Conservation (phyloP, 2,113 vertebrate genomes). For the Trematocara macrostoma region DNA sequence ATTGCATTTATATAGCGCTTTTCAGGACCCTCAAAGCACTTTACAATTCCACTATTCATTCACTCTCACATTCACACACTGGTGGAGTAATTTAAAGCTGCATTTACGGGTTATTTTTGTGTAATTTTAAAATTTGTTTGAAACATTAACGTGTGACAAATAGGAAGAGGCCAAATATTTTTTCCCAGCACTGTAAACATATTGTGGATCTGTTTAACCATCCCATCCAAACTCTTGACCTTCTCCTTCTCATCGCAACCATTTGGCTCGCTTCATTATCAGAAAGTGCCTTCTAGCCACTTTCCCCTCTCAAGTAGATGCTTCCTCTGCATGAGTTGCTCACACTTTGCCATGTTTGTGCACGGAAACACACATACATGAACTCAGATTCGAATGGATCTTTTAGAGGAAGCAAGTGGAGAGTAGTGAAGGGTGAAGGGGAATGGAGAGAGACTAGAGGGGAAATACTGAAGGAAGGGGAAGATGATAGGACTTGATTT, state of each 20-base stretch:
- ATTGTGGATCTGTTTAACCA: background rate
- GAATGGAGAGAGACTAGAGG: background rate
- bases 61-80: no score
- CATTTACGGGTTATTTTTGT: accelerated
- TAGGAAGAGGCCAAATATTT: background rate
- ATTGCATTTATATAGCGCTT: no score
- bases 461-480: background rate
- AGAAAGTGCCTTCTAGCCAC: background rate
- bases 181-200: background rate
- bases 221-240: background rate
- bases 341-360: background rate
- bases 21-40: no score
- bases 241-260: background rate
- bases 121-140: background rate
- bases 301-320: background rate
- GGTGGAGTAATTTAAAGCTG: background rate
- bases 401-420: background rate
- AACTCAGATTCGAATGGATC: background rate
- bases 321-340: background rate
- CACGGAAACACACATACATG: background rate
- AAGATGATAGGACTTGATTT: background rate
- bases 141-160: accelerated
- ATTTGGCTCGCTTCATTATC: background rate
- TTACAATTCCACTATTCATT: no score
- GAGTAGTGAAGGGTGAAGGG: slow-evolving; percentile 1